phyloP scores from a whole-genome alignment of 1,140 invertebrate species.

The Cyrtorhinus lividipennis region DNA sequence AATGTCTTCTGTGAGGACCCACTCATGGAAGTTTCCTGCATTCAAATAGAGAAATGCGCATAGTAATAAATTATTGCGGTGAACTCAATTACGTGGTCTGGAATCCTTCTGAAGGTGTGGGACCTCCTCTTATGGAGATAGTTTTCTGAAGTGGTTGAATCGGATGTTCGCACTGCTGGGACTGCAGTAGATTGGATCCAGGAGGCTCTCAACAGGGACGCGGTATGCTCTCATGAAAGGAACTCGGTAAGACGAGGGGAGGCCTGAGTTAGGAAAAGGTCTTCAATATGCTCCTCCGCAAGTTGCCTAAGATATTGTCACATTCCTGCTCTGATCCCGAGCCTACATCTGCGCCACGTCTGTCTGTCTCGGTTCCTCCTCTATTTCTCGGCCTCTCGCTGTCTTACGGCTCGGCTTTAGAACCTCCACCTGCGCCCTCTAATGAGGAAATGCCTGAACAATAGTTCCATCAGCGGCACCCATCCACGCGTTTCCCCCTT shows the following conservation, averaged over 20 bases:
- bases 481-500: not conserved
- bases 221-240: not conserved
- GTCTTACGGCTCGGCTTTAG: too few species aligned
- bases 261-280: not conserved
- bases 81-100: too few species aligned
- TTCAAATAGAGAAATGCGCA: too few species aligned
- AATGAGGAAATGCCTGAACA: not conserved
- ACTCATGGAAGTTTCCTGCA: too few species aligned
- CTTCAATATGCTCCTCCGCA: not conserved
- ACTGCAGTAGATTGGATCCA: not conserved
- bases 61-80: too few species aligned
- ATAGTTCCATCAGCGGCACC: not conserved
- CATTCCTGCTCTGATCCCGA: not conserved
- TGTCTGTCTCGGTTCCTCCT: too few species aligned
- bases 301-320: not conserved
- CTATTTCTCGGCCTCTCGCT: too few species aligned
- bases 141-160: not conserved
- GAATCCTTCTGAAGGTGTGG: too few species aligned
- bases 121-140: not conserved
- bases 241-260: not conserved
- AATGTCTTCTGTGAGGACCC: too few species aligned
- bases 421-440: not conserved
- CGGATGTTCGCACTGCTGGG: not conserved
- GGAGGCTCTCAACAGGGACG: not conserved
- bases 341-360: too few species aligned